Evolutionary conservation across 92 coral and sea anemone genomes (phyloP).

Genomic region (Porites cylindrica): DNA sequence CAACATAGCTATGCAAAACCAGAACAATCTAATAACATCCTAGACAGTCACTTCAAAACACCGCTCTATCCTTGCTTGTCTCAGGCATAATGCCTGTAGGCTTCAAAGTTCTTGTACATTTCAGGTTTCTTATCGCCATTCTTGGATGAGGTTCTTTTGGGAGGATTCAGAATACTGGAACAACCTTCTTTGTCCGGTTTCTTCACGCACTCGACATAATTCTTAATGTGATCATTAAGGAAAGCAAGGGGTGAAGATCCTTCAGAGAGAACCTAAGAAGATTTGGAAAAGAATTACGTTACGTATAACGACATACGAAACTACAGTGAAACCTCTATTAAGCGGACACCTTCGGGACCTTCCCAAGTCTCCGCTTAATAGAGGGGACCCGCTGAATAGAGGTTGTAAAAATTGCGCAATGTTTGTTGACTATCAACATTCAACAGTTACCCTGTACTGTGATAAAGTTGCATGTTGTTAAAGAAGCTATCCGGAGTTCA

Average conservation of each 20-base stretch:
- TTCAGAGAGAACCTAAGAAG: conserved; percentile 47
- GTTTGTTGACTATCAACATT: no score
- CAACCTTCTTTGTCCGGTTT: conserved; percentile 12
- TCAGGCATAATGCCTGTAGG: conserved; percentile 25
- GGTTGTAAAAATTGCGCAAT: no score
- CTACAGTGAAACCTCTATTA: no score
- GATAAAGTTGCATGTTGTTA: no score
- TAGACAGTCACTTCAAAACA: no score
- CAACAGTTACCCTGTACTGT: no score
- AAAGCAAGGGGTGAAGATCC: conserved; percentile 60
- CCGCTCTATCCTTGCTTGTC: neutral
- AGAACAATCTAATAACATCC: no score
- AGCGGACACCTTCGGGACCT: no score
- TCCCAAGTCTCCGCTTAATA: no score
- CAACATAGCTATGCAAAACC: no score
- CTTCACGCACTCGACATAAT: conserved; percentile 54
- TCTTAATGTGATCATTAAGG: conserved; percentile 44
- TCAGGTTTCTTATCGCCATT: neutral
- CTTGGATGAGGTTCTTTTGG: conserved; percentile 20
- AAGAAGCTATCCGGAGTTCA: no score
- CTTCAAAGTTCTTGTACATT: neutral
- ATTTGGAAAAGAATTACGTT: neutral
- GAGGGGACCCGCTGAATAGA: no score
- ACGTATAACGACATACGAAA: neutral
- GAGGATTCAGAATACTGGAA: conserved; percentile 46